Evolutionary conservation across 2,797 vertebrate species (phyloP).

Genomic region (Xenops minutus): DNA sequence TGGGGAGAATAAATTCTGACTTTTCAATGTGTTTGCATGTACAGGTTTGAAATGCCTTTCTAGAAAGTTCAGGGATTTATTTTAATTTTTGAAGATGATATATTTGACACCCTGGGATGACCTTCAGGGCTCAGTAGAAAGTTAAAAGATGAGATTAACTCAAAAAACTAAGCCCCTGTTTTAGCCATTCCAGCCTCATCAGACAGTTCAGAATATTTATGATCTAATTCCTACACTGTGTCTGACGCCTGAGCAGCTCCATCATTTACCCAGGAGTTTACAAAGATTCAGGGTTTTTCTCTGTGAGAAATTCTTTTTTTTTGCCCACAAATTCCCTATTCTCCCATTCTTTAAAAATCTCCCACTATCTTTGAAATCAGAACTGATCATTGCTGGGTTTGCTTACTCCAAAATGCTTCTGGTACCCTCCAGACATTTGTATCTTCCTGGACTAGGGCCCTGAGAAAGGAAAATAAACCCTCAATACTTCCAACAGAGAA

Average conservation of each 20-base stretch:
- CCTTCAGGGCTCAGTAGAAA: not conserved
- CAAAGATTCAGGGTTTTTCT: not conserved
- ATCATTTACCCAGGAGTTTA: not conserved
- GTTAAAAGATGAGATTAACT: not conserved
- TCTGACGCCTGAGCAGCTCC: not conserved
- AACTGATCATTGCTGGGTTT: not conserved
- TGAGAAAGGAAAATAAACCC: not conserved
- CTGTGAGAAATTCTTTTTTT: fast-evolving
- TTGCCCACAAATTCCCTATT: not conserved
- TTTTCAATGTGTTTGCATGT: not conserved
- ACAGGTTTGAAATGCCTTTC: not conserved
- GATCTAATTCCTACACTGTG: not conserved
- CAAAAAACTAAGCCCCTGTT: not conserved
- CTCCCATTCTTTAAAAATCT: not conserved
- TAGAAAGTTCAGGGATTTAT: not conserved
- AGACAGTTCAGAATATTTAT: not conserved
- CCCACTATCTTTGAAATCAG: not conserved
- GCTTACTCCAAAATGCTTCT: not conserved
- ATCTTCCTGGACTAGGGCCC: not conserved
- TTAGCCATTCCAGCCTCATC: not conserved
- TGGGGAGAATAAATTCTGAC: not conserved
- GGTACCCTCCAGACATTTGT: not conserved
- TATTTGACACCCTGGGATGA: not conserved
- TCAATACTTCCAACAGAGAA: not conserved
- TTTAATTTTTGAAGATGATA: not conserved